Conservation (phyloP, 2,113 vertebrate species). For the Bambusicola thoracicus region DNA sequence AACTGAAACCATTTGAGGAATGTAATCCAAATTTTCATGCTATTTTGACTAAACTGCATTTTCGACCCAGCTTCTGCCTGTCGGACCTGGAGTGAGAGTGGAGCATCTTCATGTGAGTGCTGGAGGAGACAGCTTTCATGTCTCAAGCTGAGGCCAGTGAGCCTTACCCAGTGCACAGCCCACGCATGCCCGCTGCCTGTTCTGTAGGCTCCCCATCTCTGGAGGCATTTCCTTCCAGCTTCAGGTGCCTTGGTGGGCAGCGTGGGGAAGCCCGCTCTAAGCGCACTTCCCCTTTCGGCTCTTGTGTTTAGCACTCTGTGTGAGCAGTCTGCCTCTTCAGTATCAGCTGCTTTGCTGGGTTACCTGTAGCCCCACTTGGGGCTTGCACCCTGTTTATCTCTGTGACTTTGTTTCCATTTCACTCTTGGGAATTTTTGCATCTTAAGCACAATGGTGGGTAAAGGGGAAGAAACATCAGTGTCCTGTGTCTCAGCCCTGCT, state of each 20-base stretch:
- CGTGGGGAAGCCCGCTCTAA: slow-evolving; percentile 60
- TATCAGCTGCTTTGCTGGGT: not conserved
- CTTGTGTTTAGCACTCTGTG: not conserved
- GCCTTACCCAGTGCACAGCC: not conserved
- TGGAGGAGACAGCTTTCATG: accelerated
- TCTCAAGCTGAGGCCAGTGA: not conserved
- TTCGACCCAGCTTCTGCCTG: not conserved
- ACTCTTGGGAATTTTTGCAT: not conserved
- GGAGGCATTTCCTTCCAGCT: slow-evolving; percentile 48
- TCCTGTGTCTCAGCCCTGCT: accelerated
- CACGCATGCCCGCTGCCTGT: not conserved
- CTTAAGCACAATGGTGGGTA: not conserved
- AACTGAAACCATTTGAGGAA: not conserved
- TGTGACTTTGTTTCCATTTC: not conserved
- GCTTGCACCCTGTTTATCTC: not conserved
- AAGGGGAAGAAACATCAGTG: not conserved
- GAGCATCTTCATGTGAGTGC: not conserved
- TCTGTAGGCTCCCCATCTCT: not conserved
- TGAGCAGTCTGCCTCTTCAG: not conserved
- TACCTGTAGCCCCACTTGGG: not conserved
- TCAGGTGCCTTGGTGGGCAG: slow-evolving; percentile 56
- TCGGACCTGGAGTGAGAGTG: not conserved
- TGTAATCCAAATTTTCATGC: not conserved
- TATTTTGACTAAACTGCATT: not conserved
- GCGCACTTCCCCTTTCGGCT: slow-evolving; percentile 73